Evolutionary conservation across 2,888 invertebrate genomes (phyloP).

Genomic region (Hipparchia semele): DNA sequence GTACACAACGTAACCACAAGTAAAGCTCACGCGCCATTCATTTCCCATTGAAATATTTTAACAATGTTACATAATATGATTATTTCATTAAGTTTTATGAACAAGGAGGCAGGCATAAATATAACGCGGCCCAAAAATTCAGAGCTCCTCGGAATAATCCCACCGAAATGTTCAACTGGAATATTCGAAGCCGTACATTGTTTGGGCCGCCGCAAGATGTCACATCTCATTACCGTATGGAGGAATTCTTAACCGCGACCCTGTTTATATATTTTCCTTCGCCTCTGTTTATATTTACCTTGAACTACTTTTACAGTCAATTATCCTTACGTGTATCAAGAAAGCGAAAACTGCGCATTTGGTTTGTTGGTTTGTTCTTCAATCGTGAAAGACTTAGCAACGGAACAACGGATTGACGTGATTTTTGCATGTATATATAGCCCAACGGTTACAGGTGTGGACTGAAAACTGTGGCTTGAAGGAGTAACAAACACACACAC

Average conservation of each 20-base stretch:
- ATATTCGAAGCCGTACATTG: slow-evolving; percentile 31
- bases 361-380: too few species aligned
- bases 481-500: too few species aligned
- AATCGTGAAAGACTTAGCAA: too few species aligned
- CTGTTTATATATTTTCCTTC: slow-evolving; percentile 16
- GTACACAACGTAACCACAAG: too few species aligned
- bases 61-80: background rate
- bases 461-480: too few species aligned
- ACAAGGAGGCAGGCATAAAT: background rate
- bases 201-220: slow-evolving; percentile 43
- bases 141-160: slow-evolving; percentile 25
- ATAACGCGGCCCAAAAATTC: slow-evolving; percentile 24
- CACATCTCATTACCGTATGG: slow-evolving; percentile 56
- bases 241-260: slow-evolving; percentile 21
- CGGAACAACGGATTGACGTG: too few species aligned
- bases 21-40: too few species aligned
- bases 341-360: too few species aligned
- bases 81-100: background rate
- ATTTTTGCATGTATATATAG: too few species aligned
- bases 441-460: too few species aligned
- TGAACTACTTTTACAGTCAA: slow-evolving; percentile 3
- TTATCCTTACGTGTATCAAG: background rate
- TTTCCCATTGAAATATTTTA: too few species aligned
- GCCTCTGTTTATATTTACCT: slow-evolving; percentile 17
- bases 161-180: slow-evolving; percentile 23